A percentile compares a stretch with the other conserved stretches of the same genome.
Conservation (phyloP, 2,888 invertebrate genomes). For the Hydraecia micacea region DNA sequence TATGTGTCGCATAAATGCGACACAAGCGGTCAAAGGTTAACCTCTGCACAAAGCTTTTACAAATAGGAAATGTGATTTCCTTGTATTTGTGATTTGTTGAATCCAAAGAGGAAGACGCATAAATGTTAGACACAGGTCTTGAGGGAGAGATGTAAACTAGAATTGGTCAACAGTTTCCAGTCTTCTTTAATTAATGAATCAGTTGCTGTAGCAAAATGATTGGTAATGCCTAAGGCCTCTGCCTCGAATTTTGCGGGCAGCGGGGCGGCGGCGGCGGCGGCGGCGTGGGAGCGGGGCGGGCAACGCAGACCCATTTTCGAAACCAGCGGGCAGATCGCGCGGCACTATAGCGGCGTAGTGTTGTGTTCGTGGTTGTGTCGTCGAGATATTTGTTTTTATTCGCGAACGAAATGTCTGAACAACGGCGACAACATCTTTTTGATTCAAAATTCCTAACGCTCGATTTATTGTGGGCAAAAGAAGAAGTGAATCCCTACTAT, state of each 20-base stretch:
- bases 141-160: background rate
- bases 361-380: constrained; percentile 5
- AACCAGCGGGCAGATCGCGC: background rate
- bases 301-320: background rate
- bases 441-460: too few species aligned
- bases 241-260: background rate
- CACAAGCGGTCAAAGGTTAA: too few species aligned
- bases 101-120: background rate
- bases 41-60: background rate
- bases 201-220: background rate
- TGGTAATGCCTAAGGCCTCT: background rate
- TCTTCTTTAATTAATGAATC: too few species aligned
- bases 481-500: too few species aligned
- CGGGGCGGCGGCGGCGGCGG: background rate
- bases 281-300: background rate
- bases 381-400: constrained; percentile 5
- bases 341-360: constrained; percentile 14
- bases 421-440: too few species aligned
- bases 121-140: background rate
- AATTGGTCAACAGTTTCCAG: background rate
- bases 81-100: background rate
- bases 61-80: background rate
- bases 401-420: too few species aligned
- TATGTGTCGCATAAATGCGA: too few species aligned
- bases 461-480: too few species aligned